Percentiles rank a stretch among this genome's conserved stretches.
These are phyloP conservation scores for Solenodon paradoxus DNA, from an alignment of 2,113 vertebrate genomes.

Conservation along the genomic window DNA sequence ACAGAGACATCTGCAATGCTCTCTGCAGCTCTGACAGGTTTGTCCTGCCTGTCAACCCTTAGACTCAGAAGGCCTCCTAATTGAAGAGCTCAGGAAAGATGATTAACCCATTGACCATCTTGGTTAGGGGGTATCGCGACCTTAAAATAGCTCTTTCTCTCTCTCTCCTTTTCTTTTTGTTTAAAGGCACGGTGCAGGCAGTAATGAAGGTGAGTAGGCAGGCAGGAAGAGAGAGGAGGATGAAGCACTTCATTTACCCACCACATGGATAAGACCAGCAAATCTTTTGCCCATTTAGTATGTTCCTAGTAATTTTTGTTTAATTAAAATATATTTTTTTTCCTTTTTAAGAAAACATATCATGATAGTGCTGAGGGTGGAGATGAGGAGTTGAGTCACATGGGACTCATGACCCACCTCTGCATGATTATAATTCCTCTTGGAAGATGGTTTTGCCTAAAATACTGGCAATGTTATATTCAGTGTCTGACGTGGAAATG, in stretches of 20 bases:
- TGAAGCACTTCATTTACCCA: too few species aligned
- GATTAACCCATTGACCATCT: neutral
- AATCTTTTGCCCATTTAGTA: too few species aligned
- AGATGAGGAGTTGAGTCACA: neutral
- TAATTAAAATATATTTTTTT: neutral
- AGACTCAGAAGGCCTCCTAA: neutral
- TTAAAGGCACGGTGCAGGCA: too few species aligned
- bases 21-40: conserved; percentile 26
- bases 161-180: too few species aligned
- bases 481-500: neutral
- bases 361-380: neutral
- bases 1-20: conserved; percentile 49
- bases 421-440: neutral
- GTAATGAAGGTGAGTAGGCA: too few species aligned
- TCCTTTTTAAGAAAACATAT: neutral
- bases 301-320: neutral
- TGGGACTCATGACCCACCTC: neutral
- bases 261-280: neutral
- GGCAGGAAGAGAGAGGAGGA: too few species aligned
- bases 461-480: neutral
- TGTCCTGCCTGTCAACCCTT: conserved; percentile 45
- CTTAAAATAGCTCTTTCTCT: neutral
- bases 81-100: neutral
- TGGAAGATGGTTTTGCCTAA: neutral
- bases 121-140: neutral